Evolutionary conservation across 2,888 invertebrate species (phyloP).

Genomic region (Pyrochroa serraticornis): DNA sequence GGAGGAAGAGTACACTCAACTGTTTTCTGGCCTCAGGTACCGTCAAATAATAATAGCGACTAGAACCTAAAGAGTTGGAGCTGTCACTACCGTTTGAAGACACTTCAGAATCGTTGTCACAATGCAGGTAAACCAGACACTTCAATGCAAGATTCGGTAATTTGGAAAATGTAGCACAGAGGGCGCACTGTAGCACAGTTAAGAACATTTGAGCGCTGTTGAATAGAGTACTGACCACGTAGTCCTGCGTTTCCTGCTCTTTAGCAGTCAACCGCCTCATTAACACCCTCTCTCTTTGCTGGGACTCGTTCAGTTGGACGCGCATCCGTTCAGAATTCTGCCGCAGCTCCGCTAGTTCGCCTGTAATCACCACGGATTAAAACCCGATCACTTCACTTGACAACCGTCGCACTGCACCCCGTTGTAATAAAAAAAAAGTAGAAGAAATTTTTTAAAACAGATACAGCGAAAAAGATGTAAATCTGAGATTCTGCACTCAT

Average conservation of each 20-base stretch:
- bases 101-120: no score
- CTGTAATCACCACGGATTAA: conserved; percentile 59
- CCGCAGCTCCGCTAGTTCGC: conserved; percentile 73
- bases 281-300: conserved; percentile 89
- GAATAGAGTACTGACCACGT: conserved; percentile 74
- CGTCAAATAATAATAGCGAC: no score
- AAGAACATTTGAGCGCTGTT: conserved; percentile 53
- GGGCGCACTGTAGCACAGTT: conserved; percentile 38
- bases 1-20: no score
- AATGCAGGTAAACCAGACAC: no score
- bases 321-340: conserved; percentile 81
- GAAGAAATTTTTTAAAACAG: neutral
- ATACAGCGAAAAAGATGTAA: neutral
- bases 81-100: no score
- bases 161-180: no score
- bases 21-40: no score
- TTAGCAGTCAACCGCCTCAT: conserved; percentile 91
- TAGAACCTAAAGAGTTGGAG: no score
- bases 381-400: conserved; percentile 13
- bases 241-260: conserved; percentile 96
- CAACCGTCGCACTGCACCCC: conserved; percentile 44
- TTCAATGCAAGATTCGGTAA: no score
- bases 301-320: conserved; percentile 83
- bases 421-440: conserved; percentile 12
- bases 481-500: conserved; percentile 17